Evolutionary conservation across 2,797 vertebrate genomes (phyloP).

Genomic region (Microchirus variegatus): DNA sequence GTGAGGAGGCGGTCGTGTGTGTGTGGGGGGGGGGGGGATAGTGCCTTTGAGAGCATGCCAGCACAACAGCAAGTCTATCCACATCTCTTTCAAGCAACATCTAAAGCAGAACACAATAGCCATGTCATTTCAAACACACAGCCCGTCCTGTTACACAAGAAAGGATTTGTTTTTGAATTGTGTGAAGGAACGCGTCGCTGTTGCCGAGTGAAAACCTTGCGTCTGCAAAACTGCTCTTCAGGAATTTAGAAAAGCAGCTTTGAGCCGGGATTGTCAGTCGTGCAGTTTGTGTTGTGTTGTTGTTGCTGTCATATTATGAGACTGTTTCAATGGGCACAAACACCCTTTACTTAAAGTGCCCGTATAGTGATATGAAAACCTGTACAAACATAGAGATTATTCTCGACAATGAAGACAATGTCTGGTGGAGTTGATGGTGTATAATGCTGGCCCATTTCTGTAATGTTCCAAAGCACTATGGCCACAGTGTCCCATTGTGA

Average conservation of each 20-base stretch:
- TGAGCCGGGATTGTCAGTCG: slow-evolving; percentile 11
- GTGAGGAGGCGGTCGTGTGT: slow-evolving; percentile 10
- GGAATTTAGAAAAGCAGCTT: slow-evolving; percentile 64
- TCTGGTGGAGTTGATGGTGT: slow-evolving; percentile 48
- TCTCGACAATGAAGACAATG: slow-evolving; percentile 10
- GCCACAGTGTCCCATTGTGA: slow-evolving; percentile 76
- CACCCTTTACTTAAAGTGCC: neutral
- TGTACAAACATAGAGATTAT: neutral
- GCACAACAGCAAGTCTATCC: slow-evolving; percentile 45
- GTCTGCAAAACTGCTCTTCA: slow-evolving; percentile 57
- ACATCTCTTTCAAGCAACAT: no score
- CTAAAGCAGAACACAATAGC: no score
- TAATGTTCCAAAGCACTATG: slow-evolving; percentile 66
- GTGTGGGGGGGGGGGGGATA: slow-evolving; percentile 19
- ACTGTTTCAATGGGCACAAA: neutral
- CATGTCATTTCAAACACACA: slow-evolving; percentile 33
- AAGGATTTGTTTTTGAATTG: slow-evolving; percentile 15
- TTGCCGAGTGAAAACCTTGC: slow-evolving; percentile 9
- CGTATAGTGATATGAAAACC: neutral
- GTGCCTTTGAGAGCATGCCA: slow-evolving; percentile 50
- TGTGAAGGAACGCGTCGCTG: slow-evolving; percentile 16
- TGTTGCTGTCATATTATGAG: no score
- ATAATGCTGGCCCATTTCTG: slow-evolving; percentile 68
- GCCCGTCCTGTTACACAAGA: slow-evolving; percentile 28
- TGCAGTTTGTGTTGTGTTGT: slow-evolving; percentile 17